A percentile compares a stretch with the other conserved stretches of the same genome.
Conservation (phyloP, 2,888 invertebrate genomes). For the Kryphioiulus occultus region DNA sequence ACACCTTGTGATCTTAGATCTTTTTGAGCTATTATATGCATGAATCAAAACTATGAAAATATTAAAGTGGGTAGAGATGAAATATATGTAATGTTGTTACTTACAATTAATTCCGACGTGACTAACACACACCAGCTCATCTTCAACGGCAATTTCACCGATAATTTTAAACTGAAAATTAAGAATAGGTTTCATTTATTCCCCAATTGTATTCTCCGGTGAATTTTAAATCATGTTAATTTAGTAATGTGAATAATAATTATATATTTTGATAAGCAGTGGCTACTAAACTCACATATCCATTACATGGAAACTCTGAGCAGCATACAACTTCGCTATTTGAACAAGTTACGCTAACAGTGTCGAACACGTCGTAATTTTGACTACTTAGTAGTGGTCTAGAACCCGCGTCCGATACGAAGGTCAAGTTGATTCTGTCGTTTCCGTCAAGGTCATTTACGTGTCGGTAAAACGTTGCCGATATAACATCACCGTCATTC, state of each 20-base stretch:
- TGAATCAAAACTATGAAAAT: no score
- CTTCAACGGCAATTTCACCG: not conserved
- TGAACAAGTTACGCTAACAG: not conserved
- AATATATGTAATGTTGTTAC: not conserved
- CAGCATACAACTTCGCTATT: not conserved
- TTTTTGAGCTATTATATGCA: no score
- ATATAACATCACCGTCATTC: not conserved
- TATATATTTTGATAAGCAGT: not conserved
- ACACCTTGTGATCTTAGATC: no score
- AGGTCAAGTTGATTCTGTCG: not conserved
- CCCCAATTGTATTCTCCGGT: no score
- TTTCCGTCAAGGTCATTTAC: not conserved
- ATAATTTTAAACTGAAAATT: not conserved
- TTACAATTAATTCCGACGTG: not conserved
- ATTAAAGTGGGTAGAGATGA: not conserved
- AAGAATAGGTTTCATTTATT: not conserved
- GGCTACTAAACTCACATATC: not conserved
- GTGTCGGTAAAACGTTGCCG: not conserved
- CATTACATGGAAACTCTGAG: not conserved
- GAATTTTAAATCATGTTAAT: no score
- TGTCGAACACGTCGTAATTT: constrained; percentile 10
- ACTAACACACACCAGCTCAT: not conserved
- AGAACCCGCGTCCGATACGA: not conserved
- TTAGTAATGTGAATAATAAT: no score
- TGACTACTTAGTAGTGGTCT: not conserved